phyloP scores from a whole-genome alignment of 2,113 vertebrate species.

The Limnothrissa miodon region DNA sequence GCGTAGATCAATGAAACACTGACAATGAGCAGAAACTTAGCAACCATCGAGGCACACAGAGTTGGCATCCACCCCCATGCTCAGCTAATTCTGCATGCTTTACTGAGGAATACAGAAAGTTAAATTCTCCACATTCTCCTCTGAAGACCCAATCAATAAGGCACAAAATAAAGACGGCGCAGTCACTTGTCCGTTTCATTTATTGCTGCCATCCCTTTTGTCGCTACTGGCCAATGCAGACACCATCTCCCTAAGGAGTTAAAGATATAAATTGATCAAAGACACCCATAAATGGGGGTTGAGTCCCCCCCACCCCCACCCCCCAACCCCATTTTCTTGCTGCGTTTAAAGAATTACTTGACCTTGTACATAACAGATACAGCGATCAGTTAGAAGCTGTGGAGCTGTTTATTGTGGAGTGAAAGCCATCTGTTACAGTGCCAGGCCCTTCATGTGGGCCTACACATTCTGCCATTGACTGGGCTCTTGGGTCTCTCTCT shows the following conservation, averaged over 20 bases:
- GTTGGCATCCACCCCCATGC: conserved; percentile 14
- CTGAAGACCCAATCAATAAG: not conserved
- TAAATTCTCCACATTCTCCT: not conserved
- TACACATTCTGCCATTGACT: conserved; percentile 28
- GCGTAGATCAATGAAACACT: not conserved
- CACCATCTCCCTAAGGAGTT: conserved; percentile 20
- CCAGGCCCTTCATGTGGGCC: conserved; percentile 23
- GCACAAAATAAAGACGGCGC: conserved; percentile 30
- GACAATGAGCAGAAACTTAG: not conserved
- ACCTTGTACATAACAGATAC: conserved; percentile 55
- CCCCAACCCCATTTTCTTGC: conserved; percentile 30
- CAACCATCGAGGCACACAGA: not conserved
- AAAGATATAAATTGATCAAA: conserved; percentile 40
- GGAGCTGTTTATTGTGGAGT: conserved; percentile 44
- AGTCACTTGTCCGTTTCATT: conserved; percentile 43
- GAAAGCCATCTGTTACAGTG: conserved; percentile 51
- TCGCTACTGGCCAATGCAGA: conserved; percentile 23
- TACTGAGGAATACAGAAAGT: not conserved
- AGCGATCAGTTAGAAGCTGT: conserved; percentile 44
- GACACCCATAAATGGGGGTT: conserved; percentile 24
- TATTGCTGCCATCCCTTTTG: conserved; percentile 17
- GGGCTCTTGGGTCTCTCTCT: conserved; percentile 20
- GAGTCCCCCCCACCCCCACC: conserved; percentile 49
- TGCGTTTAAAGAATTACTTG: conserved; percentile 48
- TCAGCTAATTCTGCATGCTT: not conserved